Base-by-base conservation (phyloP, 2,113 vertebrate species). In the Paralichthys olivaceus region DNA sequence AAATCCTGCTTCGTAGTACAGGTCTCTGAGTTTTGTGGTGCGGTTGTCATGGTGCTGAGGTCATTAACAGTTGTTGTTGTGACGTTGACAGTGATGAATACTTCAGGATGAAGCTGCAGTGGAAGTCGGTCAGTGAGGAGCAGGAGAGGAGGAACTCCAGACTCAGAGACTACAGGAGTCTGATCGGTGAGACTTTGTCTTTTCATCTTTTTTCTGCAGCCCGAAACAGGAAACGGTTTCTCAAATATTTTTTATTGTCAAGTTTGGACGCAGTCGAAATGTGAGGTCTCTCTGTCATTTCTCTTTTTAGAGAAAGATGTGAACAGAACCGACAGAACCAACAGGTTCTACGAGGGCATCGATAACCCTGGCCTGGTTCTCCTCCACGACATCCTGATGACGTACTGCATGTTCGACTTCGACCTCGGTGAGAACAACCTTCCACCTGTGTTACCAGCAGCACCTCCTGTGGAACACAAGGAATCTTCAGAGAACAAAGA, bases 341-440 rank as follows among this genome's bases (percentile, higher is more conserved):
- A 99, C 87, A 94, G 95, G 45, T 99, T 99, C 94, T 99, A 98
- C 13, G 97, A 99, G 94, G 98, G 97, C 0, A 93, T 96, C 69
- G 95, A 98, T 91, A 99, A 98, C 91, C 97, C 98, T 4, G 96
- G 97, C 65, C 86, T 99, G 88, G 96, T 96, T 29, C 94, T 98
- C 67, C 96, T 99, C 68, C 96, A 99, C 29, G 97, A 99, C 92
- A 98, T 99, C 95, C 94, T 99, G 87, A 99, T 99, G 98, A 98
- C 98, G 6, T 98, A 98, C 86, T 98, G 98, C 94, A 99, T 99
- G 98, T 98, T 96, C 73, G 96, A 99, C 93, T 99, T 99, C 54
- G 98, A 99, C 88, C 94, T 99, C 74, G 97, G 97, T 97, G 94
- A 97, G 97, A 25, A 5, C 4, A 3, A 14, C 13, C 6, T 6